phyloP scores from a whole-genome alignment of 2,113 vertebrate species.

The Aspidoscelis tigris region DNA sequence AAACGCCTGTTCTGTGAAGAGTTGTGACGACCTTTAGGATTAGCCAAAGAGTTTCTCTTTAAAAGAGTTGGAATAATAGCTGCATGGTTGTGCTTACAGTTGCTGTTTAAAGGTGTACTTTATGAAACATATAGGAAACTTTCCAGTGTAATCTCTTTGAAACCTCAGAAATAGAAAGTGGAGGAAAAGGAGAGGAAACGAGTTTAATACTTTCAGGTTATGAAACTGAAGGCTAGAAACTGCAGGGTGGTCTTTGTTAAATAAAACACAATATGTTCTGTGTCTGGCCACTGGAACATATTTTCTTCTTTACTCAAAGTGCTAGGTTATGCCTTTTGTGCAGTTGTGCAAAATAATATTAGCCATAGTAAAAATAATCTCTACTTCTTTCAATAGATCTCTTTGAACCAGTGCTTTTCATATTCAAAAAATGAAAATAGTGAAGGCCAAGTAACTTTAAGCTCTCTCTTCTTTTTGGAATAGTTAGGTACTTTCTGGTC shows the following conservation, averaged over 20 bases:
- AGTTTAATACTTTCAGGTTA: slow-evolving; percentile 57
- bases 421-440: slow-evolving; percentile 70
- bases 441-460: slow-evolving; percentile 66
- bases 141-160: slow-evolving; percentile 63
- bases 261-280: slow-evolving; percentile 52
- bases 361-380: slow-evolving; percentile 80
- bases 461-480: slow-evolving; percentile 39
- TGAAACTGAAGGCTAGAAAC: slow-evolving; percentile 52
- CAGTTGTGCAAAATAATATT: slow-evolving; percentile 81
- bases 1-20: slow-evolving; percentile 41
- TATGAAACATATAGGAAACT: slow-evolving; percentile 54
- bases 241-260: slow-evolving; percentile 43
- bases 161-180: slow-evolving; percentile 30
- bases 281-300: slow-evolving; percentile 63
- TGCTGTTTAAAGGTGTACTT: slow-evolving; percentile 50
- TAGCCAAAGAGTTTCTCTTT: slow-evolving; percentile 39
- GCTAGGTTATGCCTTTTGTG: slow-evolving; percentile 75
- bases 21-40: slow-evolving; percentile 38
- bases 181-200: slow-evolving; percentile 39
- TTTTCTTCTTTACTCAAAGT: slow-evolving; percentile 73
- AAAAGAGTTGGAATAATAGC: slow-evolving; percentile 29
- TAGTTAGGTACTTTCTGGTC: slow-evolving; percentile 38
- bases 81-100: slow-evolving; percentile 68
- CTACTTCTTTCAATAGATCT: slow-evolving; percentile 73
- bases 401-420: slow-evolving; percentile 72